Conservation (phyloP, 1,140 invertebrate genomes). For the Heliconius eleuchia region DNA sequence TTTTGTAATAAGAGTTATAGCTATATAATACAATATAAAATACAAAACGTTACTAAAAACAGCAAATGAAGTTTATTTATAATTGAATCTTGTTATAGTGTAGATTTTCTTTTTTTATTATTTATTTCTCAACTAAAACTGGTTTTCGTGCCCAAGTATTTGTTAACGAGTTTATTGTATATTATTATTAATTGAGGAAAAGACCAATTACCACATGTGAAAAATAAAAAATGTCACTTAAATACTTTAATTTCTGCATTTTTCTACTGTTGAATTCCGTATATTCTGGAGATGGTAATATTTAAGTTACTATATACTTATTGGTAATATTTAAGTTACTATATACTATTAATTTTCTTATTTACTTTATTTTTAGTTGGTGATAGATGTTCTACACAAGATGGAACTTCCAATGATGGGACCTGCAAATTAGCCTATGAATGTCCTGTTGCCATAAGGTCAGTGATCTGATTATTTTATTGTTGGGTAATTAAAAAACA, state of each 20-base stretch:
- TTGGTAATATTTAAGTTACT: not conserved
- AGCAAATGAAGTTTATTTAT: not conserved
- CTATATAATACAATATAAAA: not conserved
- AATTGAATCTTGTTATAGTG: not conserved
- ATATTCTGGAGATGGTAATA: constrained; percentile 34
- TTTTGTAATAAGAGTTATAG: not conserved
- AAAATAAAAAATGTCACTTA: constrained; percentile 29
- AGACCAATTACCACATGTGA: constrained; percentile 6
- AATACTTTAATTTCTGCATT: constrained; percentile 16
- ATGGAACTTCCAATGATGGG: constrained; percentile 38
- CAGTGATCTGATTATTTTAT: constrained; percentile 27
- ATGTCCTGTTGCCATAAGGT: constrained; percentile 55
- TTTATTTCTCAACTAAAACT: not conserved
- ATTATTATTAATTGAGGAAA: constrained; percentile 33
- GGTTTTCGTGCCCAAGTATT: not conserved
- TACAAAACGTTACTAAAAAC: not conserved
- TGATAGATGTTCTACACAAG: constrained; percentile 47
- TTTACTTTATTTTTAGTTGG: constrained; percentile 50
- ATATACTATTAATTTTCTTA: not conserved
- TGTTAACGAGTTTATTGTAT: not conserved
- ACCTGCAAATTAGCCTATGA: constrained; percentile 47
- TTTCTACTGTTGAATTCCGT: constrained; percentile 23
- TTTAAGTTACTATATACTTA: not conserved
- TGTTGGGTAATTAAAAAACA: too few relatives aligned
- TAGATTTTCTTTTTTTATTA: not conserved